Conservation (phyloP, 2,797 vertebrate species). For the Enteromius thamalakanensis region DNA sequence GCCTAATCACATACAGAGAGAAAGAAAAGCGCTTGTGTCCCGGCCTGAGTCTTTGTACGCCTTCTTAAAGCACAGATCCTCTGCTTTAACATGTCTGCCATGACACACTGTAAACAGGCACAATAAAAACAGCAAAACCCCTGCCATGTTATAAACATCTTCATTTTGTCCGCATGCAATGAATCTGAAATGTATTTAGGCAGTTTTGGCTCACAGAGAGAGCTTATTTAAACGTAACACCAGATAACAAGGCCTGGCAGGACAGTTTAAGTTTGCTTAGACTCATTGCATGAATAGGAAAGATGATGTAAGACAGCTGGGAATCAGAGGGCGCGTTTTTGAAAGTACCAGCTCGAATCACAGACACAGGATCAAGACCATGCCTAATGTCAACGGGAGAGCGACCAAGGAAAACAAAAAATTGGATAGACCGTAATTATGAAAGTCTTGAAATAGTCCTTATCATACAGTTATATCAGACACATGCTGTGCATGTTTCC, state of each 20-base stretch:
- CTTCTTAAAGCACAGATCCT: constrained; percentile 45
- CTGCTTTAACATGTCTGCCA: constrained; percentile 53
- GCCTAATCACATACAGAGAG: constrained; percentile 67
- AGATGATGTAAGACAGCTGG: constrained; percentile 51
- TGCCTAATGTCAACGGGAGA: constrained; percentile 47
- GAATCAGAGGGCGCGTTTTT: constrained; percentile 45
- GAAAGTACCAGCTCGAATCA: constrained; percentile 53
- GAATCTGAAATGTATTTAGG: constrained; percentile 10
- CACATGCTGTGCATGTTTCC: not conserved
- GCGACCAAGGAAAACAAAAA: constrained; percentile 54
- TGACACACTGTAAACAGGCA: constrained; percentile 59
- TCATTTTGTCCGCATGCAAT: constrained; percentile 30
- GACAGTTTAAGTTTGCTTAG: constrained; percentile 45
- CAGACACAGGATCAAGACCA: constrained; percentile 13
- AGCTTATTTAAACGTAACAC: constrained; percentile 29
- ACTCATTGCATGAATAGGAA: constrained; percentile 45
- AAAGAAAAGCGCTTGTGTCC: constrained; percentile 47
- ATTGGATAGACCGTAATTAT: constrained; percentile 14
- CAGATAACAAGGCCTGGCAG: constrained; percentile 52
- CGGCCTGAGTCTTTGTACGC: constrained; percentile 59
- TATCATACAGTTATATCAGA: constrained; percentile 30
- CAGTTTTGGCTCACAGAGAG: constrained; percentile 1
- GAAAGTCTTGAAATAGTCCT: constrained; percentile 24
- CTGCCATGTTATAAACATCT: constrained; percentile 46
- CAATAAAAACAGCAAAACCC: constrained; percentile 47